A percentile compares a stretch with the other conserved stretches of the same genome.
These are phyloP conservation scores for Glaucomys volans DNA, from an alignment of 2,113 vertebrate species.

Conservation along the genomic window DNA sequence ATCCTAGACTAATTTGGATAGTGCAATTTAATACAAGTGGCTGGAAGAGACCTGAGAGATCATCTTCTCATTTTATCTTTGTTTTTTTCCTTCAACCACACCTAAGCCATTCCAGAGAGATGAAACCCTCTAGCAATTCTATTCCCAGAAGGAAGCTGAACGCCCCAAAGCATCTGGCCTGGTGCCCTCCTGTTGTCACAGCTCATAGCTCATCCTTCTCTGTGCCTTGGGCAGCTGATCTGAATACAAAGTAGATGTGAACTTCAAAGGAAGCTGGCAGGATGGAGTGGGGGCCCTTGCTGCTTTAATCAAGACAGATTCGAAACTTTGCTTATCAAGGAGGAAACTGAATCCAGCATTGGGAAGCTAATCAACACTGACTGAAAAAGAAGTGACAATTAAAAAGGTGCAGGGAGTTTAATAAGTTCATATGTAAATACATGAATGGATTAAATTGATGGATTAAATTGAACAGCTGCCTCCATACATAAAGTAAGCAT, in stretches of 20 bases:
- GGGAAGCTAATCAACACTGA: slow-evolving; percentile 41
- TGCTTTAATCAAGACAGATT: slow-evolving; percentile 81
- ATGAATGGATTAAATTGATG: neutral
- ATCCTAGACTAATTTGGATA: slow-evolving; percentile 7
- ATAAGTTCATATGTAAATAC: slow-evolving; percentile 50
- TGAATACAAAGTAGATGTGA: slow-evolving; percentile 59
- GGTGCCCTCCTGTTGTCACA: slow-evolving; percentile 73
- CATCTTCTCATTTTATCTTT: slow-evolving; percentile 3
- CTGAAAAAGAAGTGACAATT: slow-evolving; percentile 35
- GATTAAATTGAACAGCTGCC: neutral
- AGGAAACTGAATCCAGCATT: slow-evolving; percentile 75
- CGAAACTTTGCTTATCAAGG: slow-evolving; percentile 71
- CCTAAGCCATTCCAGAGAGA: slow-evolving; percentile 63
- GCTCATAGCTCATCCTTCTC: slow-evolving; percentile 80
- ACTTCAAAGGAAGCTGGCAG: slow-evolving; percentile 80
- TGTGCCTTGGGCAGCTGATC: slow-evolving; percentile 74
- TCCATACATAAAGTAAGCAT: slow-evolving; percentile 27
- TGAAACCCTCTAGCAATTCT: slow-evolving; percentile 25
- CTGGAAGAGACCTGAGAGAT: neutral
- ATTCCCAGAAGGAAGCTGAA: slow-evolving; percentile 64
- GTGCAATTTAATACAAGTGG: neutral
- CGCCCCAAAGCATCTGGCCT: slow-evolving; percentile 71
- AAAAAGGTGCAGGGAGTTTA: slow-evolving; percentile 23
- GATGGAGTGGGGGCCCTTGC: slow-evolving; percentile 60
- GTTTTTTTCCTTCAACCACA: neutral